A percentile compares a stretch with the other conserved stretches of the same genome.
phyloP scores from a whole-genome alignment of 2,113 vertebrate species.

The Trichomycterus rosablanca region DNA sequence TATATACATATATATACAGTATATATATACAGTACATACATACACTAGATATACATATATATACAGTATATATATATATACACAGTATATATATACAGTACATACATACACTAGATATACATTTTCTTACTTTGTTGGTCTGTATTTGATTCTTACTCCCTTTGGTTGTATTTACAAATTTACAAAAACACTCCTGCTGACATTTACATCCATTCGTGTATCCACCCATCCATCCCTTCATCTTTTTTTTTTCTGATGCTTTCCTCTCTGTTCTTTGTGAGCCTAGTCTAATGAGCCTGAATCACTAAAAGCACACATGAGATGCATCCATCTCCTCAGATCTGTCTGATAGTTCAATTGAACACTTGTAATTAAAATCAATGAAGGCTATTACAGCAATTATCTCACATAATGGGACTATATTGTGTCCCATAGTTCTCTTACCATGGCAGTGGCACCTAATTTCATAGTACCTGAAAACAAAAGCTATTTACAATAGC shows the following conservation, averaged over 20 bases:
- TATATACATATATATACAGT: too few species aligned
- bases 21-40: too few species aligned
- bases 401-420: constrained; percentile 63
- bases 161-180: too few species aligned
- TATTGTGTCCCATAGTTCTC: constrained; percentile 60
- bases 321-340: constrained; percentile 55
- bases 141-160: too few species aligned
- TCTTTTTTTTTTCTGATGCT: not conserved
- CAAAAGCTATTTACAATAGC: constrained; percentile 39
- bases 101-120: too few species aligned
- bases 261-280: constrained; percentile 10
- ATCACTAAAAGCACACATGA: constrained; percentile 47
- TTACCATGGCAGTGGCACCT: constrained; percentile 46
- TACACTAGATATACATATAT: too few species aligned
- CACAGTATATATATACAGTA: too few species aligned
- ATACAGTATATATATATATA: too few species aligned
- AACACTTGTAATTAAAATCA: constrained; percentile 69
- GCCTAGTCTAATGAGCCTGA: constrained; percentile 53
- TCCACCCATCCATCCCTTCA: not conserved
- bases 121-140: too few species aligned
- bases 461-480: constrained; percentile 53
- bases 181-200: not conserved
- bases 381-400: constrained; percentile 75
- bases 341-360: constrained; percentile 61
- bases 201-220: constrained; percentile 10